Evolutionary conservation across 2,797 vertebrate genomes (phyloP), one percentile per base, ranked within the genome.

Genomic region (Margarornis squamiger): DNA sequence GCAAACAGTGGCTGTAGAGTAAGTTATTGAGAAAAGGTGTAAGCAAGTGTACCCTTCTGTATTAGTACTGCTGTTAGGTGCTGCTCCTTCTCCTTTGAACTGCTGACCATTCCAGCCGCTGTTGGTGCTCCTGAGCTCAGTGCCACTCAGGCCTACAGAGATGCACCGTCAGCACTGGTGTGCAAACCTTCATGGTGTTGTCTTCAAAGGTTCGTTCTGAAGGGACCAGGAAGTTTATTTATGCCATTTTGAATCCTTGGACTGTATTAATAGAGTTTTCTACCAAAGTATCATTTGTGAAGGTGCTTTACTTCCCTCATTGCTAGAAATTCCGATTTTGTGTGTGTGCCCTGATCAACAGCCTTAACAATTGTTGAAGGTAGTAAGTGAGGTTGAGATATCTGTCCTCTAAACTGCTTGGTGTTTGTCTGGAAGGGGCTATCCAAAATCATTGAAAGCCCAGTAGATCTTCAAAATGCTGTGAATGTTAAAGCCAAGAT

Each of bases 381-480:
- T 72, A 30, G 10, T 24, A 57, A 76, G 27, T 12, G 14, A 57
- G 22, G 48, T 20, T 4, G 34, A 75, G 38, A 15, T 46, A 3
- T 0, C 0, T 4, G 8, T 41, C 43, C 45, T 46, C 30, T 15
- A 3, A 39, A 27, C 16, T 76, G 46, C 22, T 34, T 45, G n/a
- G 12, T 38, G 36, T 30, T 92, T 73, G 66, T 67, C 58, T 73
- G 75, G 39, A 85, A 61, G 34, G 52, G 26, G 26, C 73, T 78
- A 14, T 43, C 43, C n/a, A 13, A 10, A 54, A 55, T 51, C 38
- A 41, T 1, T 51, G 32, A 41, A 73, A 61, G 34, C 36, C 29
- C 22, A 14, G 15, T 24, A 71, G 29, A 16, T 70, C 84, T 79
- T 73, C 52, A 46, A 7, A 76, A 39, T 29, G 27, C 61, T 86